phyloP scores from a whole-genome alignment of 2,113 vertebrate genomes.

The Rhabdornis inornatus region DNA sequence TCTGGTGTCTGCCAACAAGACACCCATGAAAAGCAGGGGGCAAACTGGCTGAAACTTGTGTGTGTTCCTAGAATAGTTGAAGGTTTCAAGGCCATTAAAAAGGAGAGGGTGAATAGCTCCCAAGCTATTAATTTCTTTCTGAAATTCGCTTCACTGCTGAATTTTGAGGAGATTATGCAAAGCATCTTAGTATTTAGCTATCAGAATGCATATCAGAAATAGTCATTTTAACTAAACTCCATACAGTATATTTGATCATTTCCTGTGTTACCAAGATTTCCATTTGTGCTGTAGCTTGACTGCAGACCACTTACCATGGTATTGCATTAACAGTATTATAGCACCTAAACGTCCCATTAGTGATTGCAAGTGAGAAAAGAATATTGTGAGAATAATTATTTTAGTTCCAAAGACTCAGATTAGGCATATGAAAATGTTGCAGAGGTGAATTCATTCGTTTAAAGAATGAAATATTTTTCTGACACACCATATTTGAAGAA shows the following conservation, averaged over 20 bases:
- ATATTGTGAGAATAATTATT: not conserved
- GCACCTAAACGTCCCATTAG: not conserved
- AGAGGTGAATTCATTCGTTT: not conserved
- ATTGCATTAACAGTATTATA: not conserved
- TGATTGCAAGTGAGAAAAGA: not conserved
- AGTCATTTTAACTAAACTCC: not conserved
- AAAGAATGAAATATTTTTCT: not conserved
- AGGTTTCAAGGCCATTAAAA: constrained; percentile 22
- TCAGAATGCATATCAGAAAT: constrained; percentile 26
- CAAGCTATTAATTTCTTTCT: not conserved
- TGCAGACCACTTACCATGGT: not conserved
- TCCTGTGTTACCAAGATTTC: not conserved
- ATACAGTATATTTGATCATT: constrained; percentile 2
- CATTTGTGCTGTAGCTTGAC: not conserved
- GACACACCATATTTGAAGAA: not conserved
- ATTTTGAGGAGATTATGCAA: constrained; percentile 26
- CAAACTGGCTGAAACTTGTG: not conserved
- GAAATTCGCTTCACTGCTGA: constrained; percentile 15
- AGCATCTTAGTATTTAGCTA: not conserved
- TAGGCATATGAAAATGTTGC: not conserved
- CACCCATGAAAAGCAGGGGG: not conserved
- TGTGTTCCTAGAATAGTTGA: not conserved
- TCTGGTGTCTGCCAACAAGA: constrained; percentile 23
- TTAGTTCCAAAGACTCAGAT: not conserved
- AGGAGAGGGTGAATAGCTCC: not conserved